Evolutionary conservation across 2,797 vertebrate species (phyloP).

Genomic region (Danio kyathit): DNA sequence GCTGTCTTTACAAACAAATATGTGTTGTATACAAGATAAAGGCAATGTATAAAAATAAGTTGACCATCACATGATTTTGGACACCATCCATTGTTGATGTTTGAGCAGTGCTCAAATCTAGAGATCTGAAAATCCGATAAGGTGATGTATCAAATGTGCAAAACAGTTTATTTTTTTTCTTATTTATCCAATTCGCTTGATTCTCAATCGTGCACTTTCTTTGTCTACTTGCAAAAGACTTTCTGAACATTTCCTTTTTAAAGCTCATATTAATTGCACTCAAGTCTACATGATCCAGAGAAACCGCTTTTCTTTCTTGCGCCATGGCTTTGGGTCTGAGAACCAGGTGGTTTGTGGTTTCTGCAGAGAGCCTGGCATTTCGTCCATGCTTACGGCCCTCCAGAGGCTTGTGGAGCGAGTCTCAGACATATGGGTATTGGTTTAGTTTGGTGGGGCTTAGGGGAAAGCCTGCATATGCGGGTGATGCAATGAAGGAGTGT

Average conservation of each 20-base stretch:
- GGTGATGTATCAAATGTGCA: slow-evolving; percentile 99
- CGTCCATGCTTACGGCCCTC: slow-evolving; percentile 51
- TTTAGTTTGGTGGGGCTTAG: slow-evolving; percentile 97
- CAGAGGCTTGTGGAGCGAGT: slow-evolving; percentile 66
- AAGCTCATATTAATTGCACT: slow-evolving; percentile 99
- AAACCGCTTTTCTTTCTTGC: slow-evolving; percentile 94
- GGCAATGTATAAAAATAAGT: slow-evolving; percentile 99
- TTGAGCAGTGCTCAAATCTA: slow-evolving; percentile 87
- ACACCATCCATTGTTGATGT: slow-evolving; percentile 85
- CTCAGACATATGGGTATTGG: slow-evolving; percentile 98
- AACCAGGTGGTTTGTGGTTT: slow-evolving; percentile 85
- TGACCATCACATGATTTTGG: slow-evolving; percentile 86
- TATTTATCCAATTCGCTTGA: slow-evolving; percentile 73
- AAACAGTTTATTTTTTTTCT: slow-evolving; percentile 88
- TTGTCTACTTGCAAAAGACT: slow-evolving; percentile 68
- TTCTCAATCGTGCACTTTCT: slow-evolving; percentile 70
- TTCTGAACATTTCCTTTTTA: slow-evolving; percentile 75
- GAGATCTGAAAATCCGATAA: slow-evolving; percentile 92
- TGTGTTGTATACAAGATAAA: slow-evolving; percentile 99
- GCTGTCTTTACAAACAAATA: slow-evolving; percentile 98
- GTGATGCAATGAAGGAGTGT: slow-evolving; percentile 95
- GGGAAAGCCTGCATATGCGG: slow-evolving; percentile 93
- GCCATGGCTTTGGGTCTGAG: slow-evolving; percentile 94
- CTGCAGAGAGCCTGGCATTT: slow-evolving; percentile 58
- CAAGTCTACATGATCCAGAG: slow-evolving; percentile 95